phyloP scores from a whole-genome alignment of 2,888 invertebrate species.

The Zonitis immaculata region DNA sequence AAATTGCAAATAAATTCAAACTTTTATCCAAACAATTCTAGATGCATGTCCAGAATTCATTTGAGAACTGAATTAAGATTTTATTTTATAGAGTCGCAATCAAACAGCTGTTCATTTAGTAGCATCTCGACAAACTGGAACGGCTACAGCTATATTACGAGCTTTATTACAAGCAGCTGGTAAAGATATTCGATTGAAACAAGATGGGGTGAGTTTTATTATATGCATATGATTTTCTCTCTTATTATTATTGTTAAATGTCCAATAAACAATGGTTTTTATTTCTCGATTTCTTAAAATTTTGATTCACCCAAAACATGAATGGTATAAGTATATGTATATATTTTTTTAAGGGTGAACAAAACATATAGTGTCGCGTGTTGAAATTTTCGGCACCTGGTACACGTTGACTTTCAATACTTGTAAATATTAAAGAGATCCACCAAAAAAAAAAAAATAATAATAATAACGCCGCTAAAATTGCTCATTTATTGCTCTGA shows the following conservation, averaged over 20 bases:
- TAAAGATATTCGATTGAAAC: slow-evolving; percentile 80
- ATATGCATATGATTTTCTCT: too few relatives aligned
- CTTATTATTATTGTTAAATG: too few relatives aligned
- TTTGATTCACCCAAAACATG: background rate
- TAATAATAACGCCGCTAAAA: too few relatives aligned
- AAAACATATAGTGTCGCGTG: slow-evolving; percentile 26
- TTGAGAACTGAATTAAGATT: too few relatives aligned
- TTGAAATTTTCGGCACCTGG: slow-evolving; percentile 30
- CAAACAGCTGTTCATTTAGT: slow-evolving; percentile 95
- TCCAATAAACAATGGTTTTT: too few relatives aligned
- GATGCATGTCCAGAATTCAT: background rate
- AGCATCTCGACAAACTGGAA: slow-evolving; percentile 87
- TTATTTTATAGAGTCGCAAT: slow-evolving; percentile 78
- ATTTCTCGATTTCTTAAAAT: background rate
- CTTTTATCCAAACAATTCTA: background rate
- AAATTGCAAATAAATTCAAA: too few relatives aligned
- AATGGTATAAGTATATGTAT: background rate
- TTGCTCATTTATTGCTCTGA: too few relatives aligned
- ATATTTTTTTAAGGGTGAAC: background rate
- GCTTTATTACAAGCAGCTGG: slow-evolving; percentile 83
- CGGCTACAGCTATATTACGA: slow-evolving; percentile 85
- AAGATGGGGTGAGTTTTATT: slow-evolving; percentile 74
- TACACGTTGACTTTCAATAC: slow-evolving; percentile 24
- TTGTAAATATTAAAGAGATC: background rate
- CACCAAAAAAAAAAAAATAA: too few relatives aligned